phyloP scores from a whole-genome alignment of 2,113 vertebrate species.

The Poeciliopsis retropinna region DNA sequence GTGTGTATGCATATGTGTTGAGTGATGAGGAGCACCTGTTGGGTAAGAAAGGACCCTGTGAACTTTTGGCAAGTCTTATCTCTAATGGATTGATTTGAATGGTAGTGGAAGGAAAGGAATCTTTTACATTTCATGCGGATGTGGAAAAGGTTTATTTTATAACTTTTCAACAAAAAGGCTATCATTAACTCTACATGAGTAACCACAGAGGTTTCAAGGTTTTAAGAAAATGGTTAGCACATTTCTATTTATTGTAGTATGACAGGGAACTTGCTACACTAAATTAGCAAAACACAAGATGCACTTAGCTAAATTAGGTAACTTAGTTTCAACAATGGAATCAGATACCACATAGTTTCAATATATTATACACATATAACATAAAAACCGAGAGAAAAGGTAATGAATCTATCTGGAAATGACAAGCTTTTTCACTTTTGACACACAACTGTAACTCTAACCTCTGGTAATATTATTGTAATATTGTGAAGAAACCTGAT shows the following conservation, averaged over 20 bases:
- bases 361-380: not conserved
- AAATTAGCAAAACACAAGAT: not conserved
- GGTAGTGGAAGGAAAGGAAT: not conserved
- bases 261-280: not conserved
- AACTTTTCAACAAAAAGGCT: not conserved
- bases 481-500: not conserved
- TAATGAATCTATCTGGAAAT: not conserved
- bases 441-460: not conserved
- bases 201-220: not conserved
- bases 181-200: not conserved
- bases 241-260: not conserved
- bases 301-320: not conserved
- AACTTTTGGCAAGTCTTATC: slow-evolving; percentile 26
- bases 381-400: not conserved
- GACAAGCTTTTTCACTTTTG: not conserved
- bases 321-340: not conserved
- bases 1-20: slow-evolving; percentile 58
- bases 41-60: slow-evolving; percentile 39
- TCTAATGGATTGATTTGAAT: slow-evolving; percentile 3
- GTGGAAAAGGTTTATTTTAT: not conserved
- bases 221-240: too few species aligned
- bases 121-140: not conserved
- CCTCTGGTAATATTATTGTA: too few species aligned
- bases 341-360: not conserved
- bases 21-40: slow-evolving; percentile 72